These are phyloP conservation scores for Piprites chloris DNA, from an alignment of 2,113 vertebrate species.

Conservation along the genomic window DNA sequence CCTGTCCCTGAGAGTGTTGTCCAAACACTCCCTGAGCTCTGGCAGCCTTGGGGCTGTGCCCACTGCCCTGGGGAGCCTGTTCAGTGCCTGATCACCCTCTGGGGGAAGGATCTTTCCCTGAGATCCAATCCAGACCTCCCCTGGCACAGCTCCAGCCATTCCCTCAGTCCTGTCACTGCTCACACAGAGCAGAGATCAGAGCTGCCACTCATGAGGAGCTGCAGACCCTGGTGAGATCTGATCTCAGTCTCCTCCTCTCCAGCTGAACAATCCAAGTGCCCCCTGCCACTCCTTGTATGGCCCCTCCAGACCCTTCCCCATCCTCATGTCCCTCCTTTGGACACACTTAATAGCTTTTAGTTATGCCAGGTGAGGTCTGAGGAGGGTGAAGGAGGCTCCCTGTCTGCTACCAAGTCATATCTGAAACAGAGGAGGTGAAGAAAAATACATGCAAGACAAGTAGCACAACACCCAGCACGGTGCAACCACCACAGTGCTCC, in stretches of 20 bases:
- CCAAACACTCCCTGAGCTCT: accelerated
- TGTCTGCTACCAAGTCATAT: neutral
- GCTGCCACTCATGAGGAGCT: neutral
- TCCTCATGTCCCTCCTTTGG: neutral
- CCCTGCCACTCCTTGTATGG: neutral
- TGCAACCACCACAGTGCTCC: neutral
- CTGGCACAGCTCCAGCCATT: neutral
- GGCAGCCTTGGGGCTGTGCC: accelerated
- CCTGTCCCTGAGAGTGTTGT: accelerated
- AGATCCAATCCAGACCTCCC: accelerated
- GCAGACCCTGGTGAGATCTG: neutral
- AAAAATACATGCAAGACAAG: neutral
- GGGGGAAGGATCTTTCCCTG: accelerated
- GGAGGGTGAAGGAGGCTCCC: neutral
- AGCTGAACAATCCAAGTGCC: neutral
- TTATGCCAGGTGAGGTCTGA: neutral
- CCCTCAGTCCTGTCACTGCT: neutral
- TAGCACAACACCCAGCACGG: accelerated
- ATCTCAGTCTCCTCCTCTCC: neutral
- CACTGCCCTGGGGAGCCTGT: neutral
- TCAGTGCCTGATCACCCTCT: accelerated
- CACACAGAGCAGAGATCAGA: neutral
- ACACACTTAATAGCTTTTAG: neutral
- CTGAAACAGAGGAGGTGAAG: neutral
- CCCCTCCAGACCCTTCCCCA: neutral